Evolutionary conservation across 2,888 invertebrate species (phyloP), one percentile per base, ranked within the genome.

Genomic region (Phortica magna): DNA sequence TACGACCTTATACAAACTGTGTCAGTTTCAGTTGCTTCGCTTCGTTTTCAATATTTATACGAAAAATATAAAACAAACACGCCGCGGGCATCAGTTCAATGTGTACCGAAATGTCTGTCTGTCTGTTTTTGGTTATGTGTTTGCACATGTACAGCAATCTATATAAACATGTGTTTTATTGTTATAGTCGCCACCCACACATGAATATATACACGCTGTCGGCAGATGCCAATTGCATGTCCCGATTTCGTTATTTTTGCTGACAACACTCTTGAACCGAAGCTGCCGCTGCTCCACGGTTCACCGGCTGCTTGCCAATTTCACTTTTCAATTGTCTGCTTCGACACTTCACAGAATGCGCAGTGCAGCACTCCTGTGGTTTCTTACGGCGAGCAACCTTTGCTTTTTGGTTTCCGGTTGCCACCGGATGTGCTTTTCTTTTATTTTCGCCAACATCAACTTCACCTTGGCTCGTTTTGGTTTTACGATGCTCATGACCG

Each of bases 1-100:
- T 61, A 22, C 19, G 22, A 19, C 22, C 22, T 22, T 61, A 61
- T 22, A 61, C 10, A 61, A 61, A 61, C 31, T n/a, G 61, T 61
- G 7, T 12, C 61, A 61, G 61, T 61, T 22, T 61, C 61, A 61
- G 48, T 14, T 48, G 48, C 31, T 31, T 31, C 48, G 48, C 14
- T 48, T 48, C 48, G 48, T 61, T 55, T 22, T 61, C 61, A 61
- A 61, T 61, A 61, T 61, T 61, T 61, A 61, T 19, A 61, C 61
- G n/a, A 61, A 61, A 10, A 22, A 61, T 61, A 22, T 22, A 17
- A 61, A 61, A 61, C 61, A 61, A 61, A 61, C n/a, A n/a, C 22
- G 17, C 31, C 10, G 2, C 61, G 22, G 61, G 14, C 48, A 48
- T 48, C 10, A 3, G 7, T 12, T 12, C 14, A 48, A 48, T 14